These are phyloP conservation scores for Vireo griseus DNA, from an alignment of 2,797 vertebrate genomes.

Conservation along the genomic window DNA sequence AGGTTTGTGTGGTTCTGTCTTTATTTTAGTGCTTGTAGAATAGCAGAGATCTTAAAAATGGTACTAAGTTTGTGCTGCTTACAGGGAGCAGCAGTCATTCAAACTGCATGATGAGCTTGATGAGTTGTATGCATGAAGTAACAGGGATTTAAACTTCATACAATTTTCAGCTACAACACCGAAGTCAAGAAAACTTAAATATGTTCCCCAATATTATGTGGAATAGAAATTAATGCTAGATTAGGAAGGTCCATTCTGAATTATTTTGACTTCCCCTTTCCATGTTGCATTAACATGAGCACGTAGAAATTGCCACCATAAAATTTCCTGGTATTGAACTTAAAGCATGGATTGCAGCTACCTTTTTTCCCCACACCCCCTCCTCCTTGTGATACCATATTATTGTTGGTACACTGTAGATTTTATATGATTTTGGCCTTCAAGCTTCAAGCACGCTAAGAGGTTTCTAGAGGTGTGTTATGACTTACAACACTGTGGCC, in stretches of 20 bases:
- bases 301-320: background rate
- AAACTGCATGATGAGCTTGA: background rate
- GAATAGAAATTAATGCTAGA: background rate
- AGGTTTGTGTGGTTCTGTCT: background rate
- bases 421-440: background rate
- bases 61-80: background rate
- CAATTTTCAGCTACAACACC: background rate
- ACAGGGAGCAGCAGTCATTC: background rate
- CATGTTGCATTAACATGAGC: background rate
- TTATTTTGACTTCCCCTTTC: background rate
- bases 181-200: background rate
- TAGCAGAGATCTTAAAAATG: background rate
- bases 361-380: rapidly evolving
- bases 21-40: background rate
- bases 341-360: background rate
- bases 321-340: background rate
- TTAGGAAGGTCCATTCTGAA: background rate
- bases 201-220: background rate
- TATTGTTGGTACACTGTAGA: background rate
- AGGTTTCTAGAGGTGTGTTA: background rate
- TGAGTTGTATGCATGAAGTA: background rate
- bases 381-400: background rate
- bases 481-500: rapidly evolving
- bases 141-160: background rate
- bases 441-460: background rate